Evolutionary conservation across 1,140 invertebrate genomes (phyloP).

Genomic region (Drosophila sucinea): DNA sequence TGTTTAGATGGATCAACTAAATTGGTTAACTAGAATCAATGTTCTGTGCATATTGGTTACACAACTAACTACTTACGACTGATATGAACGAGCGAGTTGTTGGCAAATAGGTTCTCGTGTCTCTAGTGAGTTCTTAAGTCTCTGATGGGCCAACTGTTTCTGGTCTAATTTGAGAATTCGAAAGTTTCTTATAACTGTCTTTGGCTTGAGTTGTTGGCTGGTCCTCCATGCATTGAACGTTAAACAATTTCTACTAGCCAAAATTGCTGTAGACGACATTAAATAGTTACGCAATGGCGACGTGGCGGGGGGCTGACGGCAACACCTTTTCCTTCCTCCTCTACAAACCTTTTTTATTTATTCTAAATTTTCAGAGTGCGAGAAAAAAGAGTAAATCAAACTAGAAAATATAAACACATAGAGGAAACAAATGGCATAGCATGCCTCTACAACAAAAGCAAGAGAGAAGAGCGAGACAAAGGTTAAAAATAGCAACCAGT

Average conservation of each 20-base stretch:
- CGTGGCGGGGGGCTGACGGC: slow-evolving; percentile 7
- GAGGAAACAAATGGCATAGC: slow-evolving; percentile 24
- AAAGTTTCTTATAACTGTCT: slow-evolving; percentile 24
- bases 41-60: background rate
- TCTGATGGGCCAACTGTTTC: background rate
- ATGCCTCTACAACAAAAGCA: slow-evolving; percentile 25
- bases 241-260: slow-evolving; percentile 41
- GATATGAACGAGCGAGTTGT: slow-evolving; percentile 6
- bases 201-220: slow-evolving; percentile 22
- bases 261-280: slow-evolving; percentile 62
- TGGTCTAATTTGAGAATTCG: background rate
- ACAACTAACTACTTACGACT: slow-evolving; percentile 24
- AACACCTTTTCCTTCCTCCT: slow-evolving; percentile 8
- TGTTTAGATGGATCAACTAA: too few species aligned
- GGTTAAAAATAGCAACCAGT: slow-evolving; percentile 25
- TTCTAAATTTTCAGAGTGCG: slow-evolving; percentile 29
- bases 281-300: slow-evolving; percentile 47
- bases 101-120: background rate
- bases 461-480: slow-evolving; percentile 2
- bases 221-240: slow-evolving; percentile 53
- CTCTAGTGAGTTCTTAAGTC: background rate
- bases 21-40: too few species aligned
- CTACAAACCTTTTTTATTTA: background rate
- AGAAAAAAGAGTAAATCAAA: background rate
- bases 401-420: background rate